Conservation (phyloP, 2,797 vertebrate genomes). For the Salmo trutta region DNA sequence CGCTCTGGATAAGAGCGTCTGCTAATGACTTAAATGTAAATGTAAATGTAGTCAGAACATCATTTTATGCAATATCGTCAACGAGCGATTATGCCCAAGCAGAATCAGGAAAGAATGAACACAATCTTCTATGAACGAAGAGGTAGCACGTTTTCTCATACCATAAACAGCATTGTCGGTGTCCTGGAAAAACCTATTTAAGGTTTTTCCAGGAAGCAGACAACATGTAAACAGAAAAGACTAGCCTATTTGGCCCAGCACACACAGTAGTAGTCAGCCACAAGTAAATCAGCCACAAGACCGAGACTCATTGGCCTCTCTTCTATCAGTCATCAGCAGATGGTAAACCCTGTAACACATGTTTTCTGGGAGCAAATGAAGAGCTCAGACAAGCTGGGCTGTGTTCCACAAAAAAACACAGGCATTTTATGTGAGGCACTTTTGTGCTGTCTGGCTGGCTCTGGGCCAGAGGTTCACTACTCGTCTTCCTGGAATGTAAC, state of each 20-base stretch:
- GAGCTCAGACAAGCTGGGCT: conserved; percentile 12
- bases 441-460: not conserved
- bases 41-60: not conserved
- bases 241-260: no score
- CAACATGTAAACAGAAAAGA: not conserved
- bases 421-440: not conserved
- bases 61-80: not conserved
- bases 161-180: not conserved
- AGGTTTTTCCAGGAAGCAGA: not conserved
- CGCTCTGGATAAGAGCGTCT: no score
- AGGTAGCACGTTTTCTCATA: not conserved
- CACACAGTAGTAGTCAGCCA: not conserved
- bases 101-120: not conserved
- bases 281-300: not conserved
- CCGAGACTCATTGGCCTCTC: not conserved
- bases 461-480: not conserved
- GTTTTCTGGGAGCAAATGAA: not conserved
- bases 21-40: no score
- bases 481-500: conserved; percentile 2
- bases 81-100: not conserved
- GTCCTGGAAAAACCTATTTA: not conserved
- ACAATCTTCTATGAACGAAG: no score
- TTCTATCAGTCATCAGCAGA: not conserved
- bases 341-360: not conserved
- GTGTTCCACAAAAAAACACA: not conserved